phyloP scores from a whole-genome alignment of 1,140 invertebrate genomes.

The Gonioctena quinquepunctata region DNA sequence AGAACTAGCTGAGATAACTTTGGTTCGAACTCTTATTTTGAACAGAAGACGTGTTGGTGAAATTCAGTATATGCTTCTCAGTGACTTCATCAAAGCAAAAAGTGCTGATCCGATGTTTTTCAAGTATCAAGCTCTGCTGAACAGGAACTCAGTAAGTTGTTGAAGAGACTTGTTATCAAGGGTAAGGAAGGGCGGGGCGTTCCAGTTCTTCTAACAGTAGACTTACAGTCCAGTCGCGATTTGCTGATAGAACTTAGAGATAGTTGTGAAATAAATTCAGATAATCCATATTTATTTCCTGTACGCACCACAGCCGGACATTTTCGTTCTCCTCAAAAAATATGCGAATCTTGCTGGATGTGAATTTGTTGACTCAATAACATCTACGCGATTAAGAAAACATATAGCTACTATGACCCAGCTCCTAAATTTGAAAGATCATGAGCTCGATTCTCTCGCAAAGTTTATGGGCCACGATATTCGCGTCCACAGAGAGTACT shows the following conservation, averaged over 20 bases:
- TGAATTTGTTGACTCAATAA: no score
- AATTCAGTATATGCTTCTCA: not conserved
- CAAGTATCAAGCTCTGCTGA: not conserved
- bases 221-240: no score
- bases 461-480: not conserved
- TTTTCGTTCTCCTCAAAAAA: not conserved
- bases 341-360: no score
- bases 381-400: no score
- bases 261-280: no score
- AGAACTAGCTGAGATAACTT: not conserved
- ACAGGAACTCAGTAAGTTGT: not conserved
- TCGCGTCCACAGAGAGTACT: not conserved
- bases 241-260: no score
- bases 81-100: slow-evolving; percentile 4
- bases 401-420: not conserved
- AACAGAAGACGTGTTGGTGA: not conserved
- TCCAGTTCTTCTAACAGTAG: slow-evolving; percentile 12
- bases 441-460: not conserved
- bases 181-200: not conserved
- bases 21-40: not conserved
- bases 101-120: not conserved
- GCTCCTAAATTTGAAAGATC: not conserved
- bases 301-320: no score
- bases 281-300: no score
- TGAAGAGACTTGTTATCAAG: not conserved